These are phyloP conservation scores for Halcyon chelicuti DNA, from an alignment of 2,797 vertebrate species.

Conservation along the genomic window DNA sequence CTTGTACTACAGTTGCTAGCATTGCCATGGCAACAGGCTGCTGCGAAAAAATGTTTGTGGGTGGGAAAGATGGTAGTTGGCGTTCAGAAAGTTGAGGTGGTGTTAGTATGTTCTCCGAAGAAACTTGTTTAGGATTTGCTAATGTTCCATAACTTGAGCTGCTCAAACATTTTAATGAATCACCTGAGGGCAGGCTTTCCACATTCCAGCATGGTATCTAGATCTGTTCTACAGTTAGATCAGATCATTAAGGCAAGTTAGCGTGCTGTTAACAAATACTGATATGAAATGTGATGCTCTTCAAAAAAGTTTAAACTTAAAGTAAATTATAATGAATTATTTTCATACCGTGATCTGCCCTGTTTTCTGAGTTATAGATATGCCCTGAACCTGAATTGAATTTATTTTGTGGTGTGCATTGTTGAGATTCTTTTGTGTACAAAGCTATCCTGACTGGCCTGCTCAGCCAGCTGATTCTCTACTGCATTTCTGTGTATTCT, in stretches of 20 bases:
- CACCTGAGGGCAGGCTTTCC: background rate
- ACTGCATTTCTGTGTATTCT: background rate
- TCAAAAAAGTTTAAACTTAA: background rate
- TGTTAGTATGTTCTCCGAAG: background rate
- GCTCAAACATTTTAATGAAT: background rate
- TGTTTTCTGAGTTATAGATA: background rate
- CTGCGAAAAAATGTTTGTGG: conserved; percentile 22
- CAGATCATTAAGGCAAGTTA: background rate
- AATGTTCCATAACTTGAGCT: background rate
- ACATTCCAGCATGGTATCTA: background rate
- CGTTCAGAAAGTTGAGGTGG: background rate
- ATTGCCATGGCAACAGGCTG: conserved; percentile 42
- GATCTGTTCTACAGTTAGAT: background rate
- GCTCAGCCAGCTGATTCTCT: background rate
- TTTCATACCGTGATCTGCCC: background rate
- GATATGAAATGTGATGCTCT: background rate
- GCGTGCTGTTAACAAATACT: background rate
- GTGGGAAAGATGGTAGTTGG: conserved; percentile 21
- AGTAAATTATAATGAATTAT: background rate
- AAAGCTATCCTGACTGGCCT: background rate
- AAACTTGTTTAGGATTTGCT: background rate
- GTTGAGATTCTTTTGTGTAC: background rate
- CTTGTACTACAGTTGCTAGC: conserved; percentile 6
- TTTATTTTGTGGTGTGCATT: background rate
- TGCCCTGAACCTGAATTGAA: background rate